A percentile compares a stretch with the other conserved stretches of the same genome.
Evolutionary conservation across 2,113 vertebrate genomes (phyloP).

Genomic region (Megaceryle torquata): DNA sequence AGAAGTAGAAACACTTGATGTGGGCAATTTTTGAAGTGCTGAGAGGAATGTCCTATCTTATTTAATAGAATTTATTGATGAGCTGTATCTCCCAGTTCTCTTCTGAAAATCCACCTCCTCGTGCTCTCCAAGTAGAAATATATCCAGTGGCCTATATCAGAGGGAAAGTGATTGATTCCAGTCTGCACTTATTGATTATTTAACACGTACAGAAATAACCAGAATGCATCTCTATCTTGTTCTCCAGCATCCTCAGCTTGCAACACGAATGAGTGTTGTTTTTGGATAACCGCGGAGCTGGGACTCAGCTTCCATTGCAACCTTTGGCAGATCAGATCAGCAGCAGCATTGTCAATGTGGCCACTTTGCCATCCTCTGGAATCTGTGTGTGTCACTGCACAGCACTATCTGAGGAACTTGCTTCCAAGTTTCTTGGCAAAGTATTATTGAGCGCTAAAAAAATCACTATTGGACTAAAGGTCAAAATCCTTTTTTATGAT

Average conservation of each 20-base stretch:
- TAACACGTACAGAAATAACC: background rate
- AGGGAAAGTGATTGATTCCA: background rate
- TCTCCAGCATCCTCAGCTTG: background rate
- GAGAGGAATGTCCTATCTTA: background rate
- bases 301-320: background rate
- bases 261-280: background rate
- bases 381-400: too few species aligned
- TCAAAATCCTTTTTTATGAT: background rate
- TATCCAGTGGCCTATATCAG: background rate
- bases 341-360: background rate
- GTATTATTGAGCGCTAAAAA: background rate
- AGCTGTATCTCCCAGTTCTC: background rate
- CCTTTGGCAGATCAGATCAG: background rate
- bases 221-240: background rate
- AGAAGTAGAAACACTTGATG: background rate
- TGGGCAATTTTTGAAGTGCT: background rate
- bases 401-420: background rate
- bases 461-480: background rate
- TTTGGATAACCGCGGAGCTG: background rate
- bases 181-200: background rate
- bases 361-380: background rate
- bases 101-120: background rate
- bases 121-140: background rate
- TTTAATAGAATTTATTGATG: background rate
- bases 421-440: background rate